Percentiles rank a stretch among this genome's conserved stretches.
Conservation (phyloP, 2,797 vertebrate genomes). For the Moxostoma hubbsi region DNA sequence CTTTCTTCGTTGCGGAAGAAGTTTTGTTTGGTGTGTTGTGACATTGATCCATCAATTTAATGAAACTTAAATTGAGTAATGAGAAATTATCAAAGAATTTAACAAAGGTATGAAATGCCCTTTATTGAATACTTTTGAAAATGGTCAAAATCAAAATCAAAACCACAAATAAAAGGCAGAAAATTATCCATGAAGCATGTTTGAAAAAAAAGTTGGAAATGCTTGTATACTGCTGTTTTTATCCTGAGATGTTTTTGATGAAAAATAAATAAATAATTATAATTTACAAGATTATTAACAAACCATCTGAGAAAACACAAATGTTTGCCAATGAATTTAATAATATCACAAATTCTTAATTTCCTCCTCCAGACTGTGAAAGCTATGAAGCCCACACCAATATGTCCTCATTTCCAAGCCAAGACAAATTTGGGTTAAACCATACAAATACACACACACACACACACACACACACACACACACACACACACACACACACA, state of each 20-base stretch:
- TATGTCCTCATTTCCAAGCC: slow-evolving; percentile 71
- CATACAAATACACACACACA: slow-evolving; percentile 29
- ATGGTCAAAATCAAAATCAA: not conserved
- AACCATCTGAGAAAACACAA: slow-evolving; percentile 73
- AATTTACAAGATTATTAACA: slow-evolving; percentile 75
- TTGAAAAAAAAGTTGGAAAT: not conserved
- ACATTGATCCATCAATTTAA: slow-evolving; percentile 12
- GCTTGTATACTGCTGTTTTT: not conserved
- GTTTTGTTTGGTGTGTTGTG: slow-evolving; percentile 27
- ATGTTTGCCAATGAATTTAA: slow-evolving; percentile 75
- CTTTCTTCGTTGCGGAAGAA: not conserved
- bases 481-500: too few relatives aligned
- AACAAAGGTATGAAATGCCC: not conserved
- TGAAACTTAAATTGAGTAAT: slow-evolving; percentile 26
- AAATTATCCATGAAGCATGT: not conserved
- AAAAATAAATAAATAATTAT: slow-evolving; percentile 61
- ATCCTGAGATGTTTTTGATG: slow-evolving; percentile 10
- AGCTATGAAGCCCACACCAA: slow-evolving; percentile 77
- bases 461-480: too few relatives aligned
- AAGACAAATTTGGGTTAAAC: slow-evolving; percentile 67
- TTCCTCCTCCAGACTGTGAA: slow-evolving; percentile 65
- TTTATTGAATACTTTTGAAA: slow-evolving; percentile 13
- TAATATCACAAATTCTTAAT: slow-evolving; percentile 65
- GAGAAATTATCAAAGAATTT: not conserved
- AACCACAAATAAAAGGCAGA: slow-evolving; percentile 9